phyloP scores from a whole-genome alignment of 1,140 invertebrate genomes.

The Drosophila tsacasi region DNA sequence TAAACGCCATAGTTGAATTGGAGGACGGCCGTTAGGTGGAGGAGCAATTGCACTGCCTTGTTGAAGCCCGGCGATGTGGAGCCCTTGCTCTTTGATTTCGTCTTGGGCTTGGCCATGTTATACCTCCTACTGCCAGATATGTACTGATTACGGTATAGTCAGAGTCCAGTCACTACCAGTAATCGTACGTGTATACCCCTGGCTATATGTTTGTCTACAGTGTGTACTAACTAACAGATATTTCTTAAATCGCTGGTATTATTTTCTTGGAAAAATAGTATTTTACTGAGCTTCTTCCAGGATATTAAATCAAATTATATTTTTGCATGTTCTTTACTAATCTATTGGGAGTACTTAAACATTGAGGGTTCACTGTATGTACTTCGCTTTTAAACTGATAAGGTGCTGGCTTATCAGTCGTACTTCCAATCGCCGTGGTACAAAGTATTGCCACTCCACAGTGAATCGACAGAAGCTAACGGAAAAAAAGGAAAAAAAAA shows the following conservation, averaged over 20 bases:
- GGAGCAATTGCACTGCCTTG: constrained; percentile 61
- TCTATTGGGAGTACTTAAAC: background rate
- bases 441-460: constrained; percentile 49
- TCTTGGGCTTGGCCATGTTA: constrained; percentile 66
- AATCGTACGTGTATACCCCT: background rate
- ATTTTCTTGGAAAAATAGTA: background rate
- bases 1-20: constrained; percentile 71
- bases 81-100: constrained; percentile 62
- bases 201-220: constrained; percentile 17
- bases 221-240: background rate
- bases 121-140: constrained; percentile 47
- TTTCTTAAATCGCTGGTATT: background rate
- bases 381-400: constrained; percentile 45
- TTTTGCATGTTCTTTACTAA: background rate
- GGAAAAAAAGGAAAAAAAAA: background rate
- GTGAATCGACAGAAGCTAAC: constrained; percentile 46
- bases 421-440: constrained; percentile 41
- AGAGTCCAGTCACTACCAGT: constrained; percentile 28
- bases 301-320: background rate
- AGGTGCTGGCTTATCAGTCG: constrained; percentile 46
- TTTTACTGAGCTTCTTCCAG: too few relatives aligned
- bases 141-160: constrained; percentile 63
- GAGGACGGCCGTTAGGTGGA: constrained; percentile 67
- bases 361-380: constrained; percentile 22
- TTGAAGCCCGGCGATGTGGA: constrained; percentile 65